phyloP scores from a whole-genome alignment of 1,140 invertebrate species.

The Pseudomyrmex pallidus region DNA sequence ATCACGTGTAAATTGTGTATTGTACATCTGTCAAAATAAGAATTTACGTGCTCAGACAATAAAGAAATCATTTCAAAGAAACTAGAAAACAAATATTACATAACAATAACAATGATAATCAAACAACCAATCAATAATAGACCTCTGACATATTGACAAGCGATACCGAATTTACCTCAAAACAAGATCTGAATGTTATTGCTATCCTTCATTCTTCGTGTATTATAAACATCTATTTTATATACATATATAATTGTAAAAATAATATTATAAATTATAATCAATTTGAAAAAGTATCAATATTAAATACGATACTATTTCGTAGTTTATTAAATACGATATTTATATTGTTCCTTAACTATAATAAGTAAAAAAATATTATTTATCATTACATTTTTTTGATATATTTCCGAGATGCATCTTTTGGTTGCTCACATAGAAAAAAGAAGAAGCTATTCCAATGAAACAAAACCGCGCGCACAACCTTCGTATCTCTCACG shows the following conservation, averaged over 20 bases:
- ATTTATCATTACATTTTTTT: too few relatives aligned
- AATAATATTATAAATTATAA: neutral
- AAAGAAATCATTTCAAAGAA: neutral
- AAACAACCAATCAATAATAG: neutral
- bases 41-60: neutral
- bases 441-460: too few relatives aligned
- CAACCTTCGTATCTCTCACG: too few relatives aligned
- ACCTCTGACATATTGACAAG: neutral
- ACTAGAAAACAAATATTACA: slow-evolving; percentile 1
- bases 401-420: too few relatives aligned
- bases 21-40: neutral
- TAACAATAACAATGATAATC: slow-evolving; percentile 10
- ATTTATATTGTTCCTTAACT: too few relatives aligned
- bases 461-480: too few relatives aligned
- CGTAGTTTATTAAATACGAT: too few relatives aligned
- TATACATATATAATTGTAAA: neutral
- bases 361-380: too few relatives aligned
- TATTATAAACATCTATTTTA: neutral
- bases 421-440: too few relatives aligned
- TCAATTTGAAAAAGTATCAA: too few relatives aligned
- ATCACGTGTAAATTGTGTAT: too few relatives aligned
- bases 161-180: slow-evolving; percentile 1
- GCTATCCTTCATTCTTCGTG: neutral
- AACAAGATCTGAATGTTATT: neutral
- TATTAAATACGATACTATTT: too few relatives aligned